A percentile compares a stretch with the other conserved stretches of the same genome.
phyloP scores from a whole-genome alignment of 2,888 invertebrate species.

The Scaptomyza tumidula region DNA sequence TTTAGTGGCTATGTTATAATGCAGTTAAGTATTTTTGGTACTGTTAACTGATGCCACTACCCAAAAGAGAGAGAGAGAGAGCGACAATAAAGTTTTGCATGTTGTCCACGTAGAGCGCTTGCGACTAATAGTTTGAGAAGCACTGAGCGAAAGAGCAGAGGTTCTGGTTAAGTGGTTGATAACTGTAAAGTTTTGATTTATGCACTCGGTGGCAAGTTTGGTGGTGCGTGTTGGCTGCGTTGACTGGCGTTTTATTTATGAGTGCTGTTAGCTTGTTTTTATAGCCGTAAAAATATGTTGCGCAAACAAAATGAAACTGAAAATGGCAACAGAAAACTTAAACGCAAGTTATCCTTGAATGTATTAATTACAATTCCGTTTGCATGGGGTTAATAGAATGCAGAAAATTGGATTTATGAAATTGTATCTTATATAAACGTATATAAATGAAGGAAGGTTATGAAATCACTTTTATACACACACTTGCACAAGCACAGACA shows the following conservation, averaged over 20 bases:
- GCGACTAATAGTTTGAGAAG: not conserved
- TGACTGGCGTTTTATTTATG: constrained; percentile 65
- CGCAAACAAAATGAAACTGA: constrained; percentile 24
- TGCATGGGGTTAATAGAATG: constrained; percentile 39
- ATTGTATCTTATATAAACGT: not conserved
- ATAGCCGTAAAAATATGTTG: constrained; percentile 21
- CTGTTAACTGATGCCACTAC: constrained; percentile 31
- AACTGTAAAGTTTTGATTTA: constrained; percentile 65
- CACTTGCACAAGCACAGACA: constrained; percentile 20
- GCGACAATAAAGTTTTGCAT: constrained; percentile 10
- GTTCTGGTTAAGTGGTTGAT: constrained; percentile 20
- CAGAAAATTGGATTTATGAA: constrained; percentile 15
- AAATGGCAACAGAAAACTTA: constrained; percentile 9
- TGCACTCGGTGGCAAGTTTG: constrained; percentile 57
- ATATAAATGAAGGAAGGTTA: constrained; percentile 17
- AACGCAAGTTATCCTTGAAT: constrained; percentile 18
- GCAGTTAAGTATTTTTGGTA: constrained; percentile 61
- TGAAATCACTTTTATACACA: constrained; percentile 28
- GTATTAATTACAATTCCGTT: constrained; percentile 47
- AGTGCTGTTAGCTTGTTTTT: constrained; percentile 37
- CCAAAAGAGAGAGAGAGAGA: not conserved
- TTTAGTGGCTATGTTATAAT: constrained; percentile 62
- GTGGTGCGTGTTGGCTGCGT: constrained; percentile 58
- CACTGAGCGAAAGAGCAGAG: not conserved
- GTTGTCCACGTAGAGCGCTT: constrained; percentile 18